A percentile compares a stretch with the other conserved stretches of the same genome.
These are phyloP conservation scores for Canis aureus DNA, from an alignment of 2,113 vertebrate genomes.

Conservation along the genomic window DNA sequence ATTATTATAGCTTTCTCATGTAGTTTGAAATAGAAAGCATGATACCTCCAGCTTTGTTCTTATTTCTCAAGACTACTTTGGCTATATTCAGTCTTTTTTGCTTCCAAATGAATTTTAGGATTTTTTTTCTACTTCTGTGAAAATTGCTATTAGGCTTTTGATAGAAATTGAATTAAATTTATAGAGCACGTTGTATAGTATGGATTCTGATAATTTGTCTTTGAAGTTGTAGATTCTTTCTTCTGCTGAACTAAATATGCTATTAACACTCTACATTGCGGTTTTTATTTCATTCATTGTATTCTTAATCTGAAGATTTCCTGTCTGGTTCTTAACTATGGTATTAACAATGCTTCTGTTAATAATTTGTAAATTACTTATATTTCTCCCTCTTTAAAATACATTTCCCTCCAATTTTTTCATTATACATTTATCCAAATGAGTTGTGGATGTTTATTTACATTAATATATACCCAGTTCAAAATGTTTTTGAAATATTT, in stretches of 20 bases:
- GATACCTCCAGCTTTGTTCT: background rate
- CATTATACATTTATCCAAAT: background rate
- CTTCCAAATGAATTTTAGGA: background rate
- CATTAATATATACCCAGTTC: background rate
- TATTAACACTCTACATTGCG: background rate
- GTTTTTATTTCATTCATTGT: background rate
- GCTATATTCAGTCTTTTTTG: background rate
- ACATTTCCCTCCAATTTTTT: background rate
- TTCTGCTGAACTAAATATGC: background rate
- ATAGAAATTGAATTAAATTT: background rate
- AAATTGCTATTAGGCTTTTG: background rate
- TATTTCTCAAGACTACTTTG: background rate
- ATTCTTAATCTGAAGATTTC: background rate
- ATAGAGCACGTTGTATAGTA: background rate
- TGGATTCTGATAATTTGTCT: background rate
- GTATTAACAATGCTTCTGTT: background rate
- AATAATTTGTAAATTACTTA: background rate
- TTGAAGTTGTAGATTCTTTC: background rate
- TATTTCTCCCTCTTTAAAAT: background rate
- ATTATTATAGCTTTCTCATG: background rate
- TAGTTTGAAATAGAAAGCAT: background rate
- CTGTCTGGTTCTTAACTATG: background rate
- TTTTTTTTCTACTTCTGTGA: background rate
- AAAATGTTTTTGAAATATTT: constrained; percentile 32
- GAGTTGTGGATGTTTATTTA: background rate